Base-by-base conservation (phyloP, 2,888 invertebrate genomes). In the Eupithecia subfuscata region DNA sequence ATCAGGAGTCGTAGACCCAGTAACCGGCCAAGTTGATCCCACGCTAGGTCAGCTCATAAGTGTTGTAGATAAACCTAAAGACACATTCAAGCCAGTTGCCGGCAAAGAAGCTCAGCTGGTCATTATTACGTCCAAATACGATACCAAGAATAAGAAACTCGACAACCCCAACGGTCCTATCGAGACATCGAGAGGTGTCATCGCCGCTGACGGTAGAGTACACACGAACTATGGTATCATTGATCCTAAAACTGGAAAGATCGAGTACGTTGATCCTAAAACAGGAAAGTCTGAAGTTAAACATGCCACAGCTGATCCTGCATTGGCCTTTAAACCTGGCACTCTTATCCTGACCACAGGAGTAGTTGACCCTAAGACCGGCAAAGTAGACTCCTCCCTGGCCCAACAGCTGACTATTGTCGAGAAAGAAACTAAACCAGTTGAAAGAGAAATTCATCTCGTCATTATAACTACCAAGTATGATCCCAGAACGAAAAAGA, bases 391-490 rank as follows among this genome's bases (percentile, higher is more conserved):
- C 83, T 88, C 92, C 63, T 89, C 95, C 7, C 87, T 96, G 69
- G 96, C 95, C 43, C 96, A 96, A 84, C 95, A 96, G 81, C 90
- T 96, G 14, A 95, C 92, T 75, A 93, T 96, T 79, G 92, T 94
- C 12, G 92, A 93, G 74, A 94, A 91, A 82, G 90, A 91, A 73
- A 84, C 84, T 1, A 94, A 93, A 78, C 93, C 94, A 40, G 80
- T 90, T 6, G 92, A 94, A 84, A 89, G 92, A 83, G 95, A 95
- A 84, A 95, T 96, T 64, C 96, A 96, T 86, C 88, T 96, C 1
- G 95, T 96, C 80, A 95, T 96, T 12, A 95, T 96, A 48, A 96
- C 96, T 5, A 95, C 96, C 0, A 96, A 94, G 84, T 95, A 95
- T 83, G 96, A 96, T 84, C 96, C 96, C 1, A 95, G 95, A 76